Base-by-base conservation (phyloP, 92 coral and sea anemone species). In the Scolanthus callimorphus region DNA sequence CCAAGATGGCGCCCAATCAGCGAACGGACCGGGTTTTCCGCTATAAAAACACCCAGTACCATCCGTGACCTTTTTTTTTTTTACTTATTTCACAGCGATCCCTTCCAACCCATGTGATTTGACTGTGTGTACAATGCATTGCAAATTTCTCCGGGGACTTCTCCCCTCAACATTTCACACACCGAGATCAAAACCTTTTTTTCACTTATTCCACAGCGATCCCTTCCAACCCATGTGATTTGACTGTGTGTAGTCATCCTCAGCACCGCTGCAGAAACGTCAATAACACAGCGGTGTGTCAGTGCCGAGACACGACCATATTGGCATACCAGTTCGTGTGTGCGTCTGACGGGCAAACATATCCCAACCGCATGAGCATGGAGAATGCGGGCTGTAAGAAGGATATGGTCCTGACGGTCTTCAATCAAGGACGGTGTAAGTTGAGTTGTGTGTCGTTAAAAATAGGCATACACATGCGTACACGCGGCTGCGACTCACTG, bases 341-440 rank as follows among this genome's bases (percentile, higher is more conserved):
- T 65, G 97, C 92, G 26, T 71, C 96, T 12, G 96, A 87, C 58
- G 96, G 89, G 20, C 56, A 72, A 31, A 80, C 89, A 2, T 91
- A 91, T 53, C 70, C 84, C 15, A 94, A 79, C 62, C 62, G 51
- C 11, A 63, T 78, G 49, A 49, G 71, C 12, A 73, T 94, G 76
- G 73, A 85, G 27, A 79, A 79, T 48, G 79, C 85, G 31, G 84
- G 87, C 11, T 94, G 99, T 54, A 43, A 59, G 51, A 70, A 74
- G 43, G 69, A 79, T 28, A 75, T 57, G 47, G 29, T 53, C 1
- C 65, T 79, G 26, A 51, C 37, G 41, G 67, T 55, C 20, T 73
- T 43, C 10, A 80, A 71, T 39, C 34, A 69, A 20, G 83, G 77
- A 0, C 57, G 52, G 25, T 78, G 85, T 71, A 62, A 78, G 75